Percentiles rank a stretch among this genome's conserved stretches.
phyloP scores from a whole-genome alignment of 1,140 invertebrate species.

The Ephestia elutella region DNA sequence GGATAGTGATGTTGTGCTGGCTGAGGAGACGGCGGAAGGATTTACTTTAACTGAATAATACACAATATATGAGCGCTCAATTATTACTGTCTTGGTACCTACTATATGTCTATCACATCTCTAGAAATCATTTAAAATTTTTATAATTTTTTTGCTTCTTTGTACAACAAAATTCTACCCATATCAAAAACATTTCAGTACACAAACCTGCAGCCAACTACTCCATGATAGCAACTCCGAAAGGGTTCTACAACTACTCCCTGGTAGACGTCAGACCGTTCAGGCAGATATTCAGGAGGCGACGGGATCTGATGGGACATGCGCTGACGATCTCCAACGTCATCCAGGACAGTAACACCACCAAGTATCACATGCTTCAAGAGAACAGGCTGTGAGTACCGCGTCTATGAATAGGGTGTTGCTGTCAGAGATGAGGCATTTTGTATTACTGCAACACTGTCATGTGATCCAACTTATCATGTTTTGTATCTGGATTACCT shows the following conservation, averaged over 20 bases:
- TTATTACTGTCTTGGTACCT: no score
- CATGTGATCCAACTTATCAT: no score
- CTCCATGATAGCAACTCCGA: conserved; percentile 22
- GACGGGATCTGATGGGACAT: conserved; percentile 42
- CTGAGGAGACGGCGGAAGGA: conserved; percentile 22
- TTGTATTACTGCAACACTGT: no score
- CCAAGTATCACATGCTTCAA: conserved; percentile 43
- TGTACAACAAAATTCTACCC: no score
- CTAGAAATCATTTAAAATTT: no score
- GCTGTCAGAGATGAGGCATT: neutral
- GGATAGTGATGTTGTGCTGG: conserved; percentile 49
- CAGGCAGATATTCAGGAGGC: conserved; percentile 38
- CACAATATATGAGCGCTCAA: conserved; percentile 34
- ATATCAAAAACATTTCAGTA: no score
- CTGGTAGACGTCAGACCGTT: conserved; percentile 35
- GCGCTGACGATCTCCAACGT: conserved; percentile 49
- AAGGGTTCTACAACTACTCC: conserved; percentile 40
- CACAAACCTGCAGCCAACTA: conserved; percentile 37
- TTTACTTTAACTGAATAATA: conserved; percentile 39
- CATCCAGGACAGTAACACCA: conserved; percentile 52
- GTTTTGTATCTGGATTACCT: no score
- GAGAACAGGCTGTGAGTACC: conserved; percentile 48
- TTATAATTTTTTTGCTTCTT: no score
- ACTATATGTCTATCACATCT: no score
- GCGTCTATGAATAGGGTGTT: no score